These are phyloP conservation scores for Macrosoma leucophasiata DNA, from an alignment of 2,888 invertebrate genomes.

Conservation along the genomic window DNA sequence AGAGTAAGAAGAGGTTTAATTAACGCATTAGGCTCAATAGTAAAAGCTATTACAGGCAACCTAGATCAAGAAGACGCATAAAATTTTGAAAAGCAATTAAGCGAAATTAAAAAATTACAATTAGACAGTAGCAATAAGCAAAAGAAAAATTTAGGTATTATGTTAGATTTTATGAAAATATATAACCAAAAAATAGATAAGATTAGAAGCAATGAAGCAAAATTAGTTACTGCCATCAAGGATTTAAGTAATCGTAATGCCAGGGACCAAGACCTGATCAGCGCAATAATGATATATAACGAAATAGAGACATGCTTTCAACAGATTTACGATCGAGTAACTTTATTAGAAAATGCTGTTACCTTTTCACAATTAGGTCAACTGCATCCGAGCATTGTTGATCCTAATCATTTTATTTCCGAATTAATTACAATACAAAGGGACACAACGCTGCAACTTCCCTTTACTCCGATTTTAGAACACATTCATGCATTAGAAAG, in stretches of 20 bases:
- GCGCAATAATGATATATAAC: conserved; percentile 1
- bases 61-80: conserved; percentile 12
- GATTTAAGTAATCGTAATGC: background rate
- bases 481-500: conserved; percentile 13
- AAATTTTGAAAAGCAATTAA: conserved; percentile 10
- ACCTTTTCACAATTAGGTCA: conserved; percentile 14
- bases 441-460: conserved; percentile 1
- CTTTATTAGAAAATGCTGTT: conserved; percentile 13
- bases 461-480: conserved; percentile 8
- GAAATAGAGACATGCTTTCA: conserved; percentile 10
- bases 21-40: conserved; percentile 9
- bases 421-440: conserved; percentile 9
- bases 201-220: conserved; percentile 5
- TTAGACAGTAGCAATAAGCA: conserved; percentile 1
- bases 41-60: conserved; percentile 16
- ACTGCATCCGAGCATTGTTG: conserved; percentile 13
- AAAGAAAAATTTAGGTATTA: conserved; percentile 9
- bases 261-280: background rate
- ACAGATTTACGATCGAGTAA: conserved; percentile 7
- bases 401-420: conserved; percentile 4
- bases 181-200: conserved; percentile 8
- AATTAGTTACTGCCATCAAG: background rate
- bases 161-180: conserved; percentile 13
- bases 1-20: conserved; percentile 11
- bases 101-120: conserved; percentile 1